These are phyloP conservation scores for Amazona finschi DNA, from an alignment of 2,797 vertebrate genomes.

Conservation along the genomic window DNA sequence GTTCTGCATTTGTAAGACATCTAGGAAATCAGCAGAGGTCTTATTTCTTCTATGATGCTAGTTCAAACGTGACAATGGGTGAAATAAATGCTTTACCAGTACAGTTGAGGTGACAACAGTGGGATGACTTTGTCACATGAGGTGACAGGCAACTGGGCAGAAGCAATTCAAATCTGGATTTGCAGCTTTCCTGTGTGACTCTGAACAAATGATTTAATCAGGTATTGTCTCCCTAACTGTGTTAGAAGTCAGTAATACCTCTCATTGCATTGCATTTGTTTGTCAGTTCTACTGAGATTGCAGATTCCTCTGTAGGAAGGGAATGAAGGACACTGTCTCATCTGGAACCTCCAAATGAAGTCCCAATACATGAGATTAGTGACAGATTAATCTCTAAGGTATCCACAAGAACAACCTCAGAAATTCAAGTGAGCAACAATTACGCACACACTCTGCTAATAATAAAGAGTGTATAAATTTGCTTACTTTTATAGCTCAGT, in stretches of 20 bases:
- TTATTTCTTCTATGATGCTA: neutral
- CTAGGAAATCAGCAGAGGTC: neutral
- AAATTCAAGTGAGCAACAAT: neutral
- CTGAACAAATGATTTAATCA: neutral
- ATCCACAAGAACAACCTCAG: neutral
- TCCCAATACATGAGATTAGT: neutral
- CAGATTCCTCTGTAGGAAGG: neutral
- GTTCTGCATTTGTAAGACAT: neutral
- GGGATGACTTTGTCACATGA: neutral
- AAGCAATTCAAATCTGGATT: neutral
- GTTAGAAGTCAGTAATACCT: neutral
- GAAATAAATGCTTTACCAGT: neutral
- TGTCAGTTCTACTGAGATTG: neutral
- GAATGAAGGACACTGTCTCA: neutral
- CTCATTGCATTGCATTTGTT: neutral
- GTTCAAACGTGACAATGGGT: neutral
- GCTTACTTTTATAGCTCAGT: neutral
- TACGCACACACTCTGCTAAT: neutral
- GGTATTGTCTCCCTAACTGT: rapidly evolving
- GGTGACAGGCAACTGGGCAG: neutral
- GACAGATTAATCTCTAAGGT: neutral
- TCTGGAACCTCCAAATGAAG: neutral
- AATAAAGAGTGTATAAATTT: neutral
- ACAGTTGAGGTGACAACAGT: neutral
- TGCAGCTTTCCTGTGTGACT: neutral